phyloP scores from a whole-genome alignment of 1,140 invertebrate genomes.

The Drosophila arawakana region DNA sequence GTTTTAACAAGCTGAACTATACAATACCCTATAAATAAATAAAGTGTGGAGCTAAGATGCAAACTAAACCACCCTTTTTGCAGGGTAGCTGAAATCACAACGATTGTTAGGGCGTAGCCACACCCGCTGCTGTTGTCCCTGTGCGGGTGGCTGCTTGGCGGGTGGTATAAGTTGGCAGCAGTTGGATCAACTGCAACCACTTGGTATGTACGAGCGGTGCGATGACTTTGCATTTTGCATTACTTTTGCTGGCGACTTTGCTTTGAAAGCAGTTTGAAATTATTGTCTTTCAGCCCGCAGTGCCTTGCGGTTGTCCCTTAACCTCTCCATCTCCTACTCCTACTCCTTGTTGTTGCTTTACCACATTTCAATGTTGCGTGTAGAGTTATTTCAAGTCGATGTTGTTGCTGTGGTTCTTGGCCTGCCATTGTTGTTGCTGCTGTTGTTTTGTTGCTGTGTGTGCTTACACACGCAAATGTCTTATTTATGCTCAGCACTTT shows the following conservation, averaged over 20 bases:
- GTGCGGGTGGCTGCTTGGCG: background rate
- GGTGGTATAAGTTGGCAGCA: background rate
- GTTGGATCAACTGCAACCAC: conserved; percentile 33
- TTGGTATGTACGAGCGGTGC: conserved; percentile 36
- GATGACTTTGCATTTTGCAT: conserved; percentile 81
- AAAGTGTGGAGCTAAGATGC: no score
- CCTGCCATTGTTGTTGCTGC: conserved; percentile 10
- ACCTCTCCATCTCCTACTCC: background rate
- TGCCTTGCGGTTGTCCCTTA: conserved; percentile 8
- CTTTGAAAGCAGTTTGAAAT: conserved; percentile 78
- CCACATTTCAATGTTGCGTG: conserved; percentile 58
- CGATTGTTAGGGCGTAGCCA: conserved; percentile 35
- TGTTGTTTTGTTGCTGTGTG: conserved; percentile 28
- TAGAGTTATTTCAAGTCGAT: conserved; percentile 70
- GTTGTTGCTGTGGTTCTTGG: conserved; percentile 46
- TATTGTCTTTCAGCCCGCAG: conserved; percentile 58
- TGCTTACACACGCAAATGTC: conserved; percentile 80
- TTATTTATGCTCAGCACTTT: conserved; percentile 83
- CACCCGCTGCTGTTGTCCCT: background rate
- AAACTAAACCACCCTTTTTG: background rate
- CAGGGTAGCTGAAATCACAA: conserved; percentile 32
- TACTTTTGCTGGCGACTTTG: conserved; percentile 74
- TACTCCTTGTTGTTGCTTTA: conserved; percentile 38
- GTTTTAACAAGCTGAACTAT: background rate
- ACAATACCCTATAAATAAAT: background rate